Evolutionary conservation across 2,797 vertebrate species (phyloP).

Genomic region (Spinus pinus): DNA sequence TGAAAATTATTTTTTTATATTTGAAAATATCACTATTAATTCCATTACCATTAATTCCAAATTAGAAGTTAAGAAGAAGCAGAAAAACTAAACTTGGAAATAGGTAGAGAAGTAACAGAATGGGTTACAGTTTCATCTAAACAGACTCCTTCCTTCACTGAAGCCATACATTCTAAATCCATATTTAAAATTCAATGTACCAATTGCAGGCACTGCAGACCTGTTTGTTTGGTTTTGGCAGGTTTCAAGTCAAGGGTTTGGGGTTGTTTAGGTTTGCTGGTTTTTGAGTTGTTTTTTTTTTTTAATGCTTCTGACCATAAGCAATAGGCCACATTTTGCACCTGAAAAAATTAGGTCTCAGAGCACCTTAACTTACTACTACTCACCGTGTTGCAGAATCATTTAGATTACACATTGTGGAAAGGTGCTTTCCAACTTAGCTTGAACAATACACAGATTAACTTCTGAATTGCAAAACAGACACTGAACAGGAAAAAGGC

Average conservation of each 20-base stretch:
- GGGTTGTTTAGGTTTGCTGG: background rate
- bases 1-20: background rate
- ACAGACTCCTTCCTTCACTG: background rate
- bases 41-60: background rate
- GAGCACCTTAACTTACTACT: background rate
- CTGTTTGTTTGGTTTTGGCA: background rate
- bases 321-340: background rate
- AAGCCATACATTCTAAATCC: background rate
- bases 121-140: background rate
- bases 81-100: background rate
- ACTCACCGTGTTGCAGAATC: background rate
- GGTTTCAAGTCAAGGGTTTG: background rate
- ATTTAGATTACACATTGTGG: background rate
- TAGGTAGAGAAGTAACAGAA: background rate
- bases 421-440: background rate
- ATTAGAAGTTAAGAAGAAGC: background rate
- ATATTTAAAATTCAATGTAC: background rate
- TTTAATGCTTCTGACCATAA: background rate
- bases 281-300: background rate
- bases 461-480: background rate
- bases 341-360: background rate
- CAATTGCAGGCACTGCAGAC: background rate
- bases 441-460: background rate
- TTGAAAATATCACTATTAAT: background rate
- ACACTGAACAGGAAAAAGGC: background rate